Base-by-base conservation (phyloP, 2,113 vertebrate genomes). In the Leuciscus idus region DNA sequence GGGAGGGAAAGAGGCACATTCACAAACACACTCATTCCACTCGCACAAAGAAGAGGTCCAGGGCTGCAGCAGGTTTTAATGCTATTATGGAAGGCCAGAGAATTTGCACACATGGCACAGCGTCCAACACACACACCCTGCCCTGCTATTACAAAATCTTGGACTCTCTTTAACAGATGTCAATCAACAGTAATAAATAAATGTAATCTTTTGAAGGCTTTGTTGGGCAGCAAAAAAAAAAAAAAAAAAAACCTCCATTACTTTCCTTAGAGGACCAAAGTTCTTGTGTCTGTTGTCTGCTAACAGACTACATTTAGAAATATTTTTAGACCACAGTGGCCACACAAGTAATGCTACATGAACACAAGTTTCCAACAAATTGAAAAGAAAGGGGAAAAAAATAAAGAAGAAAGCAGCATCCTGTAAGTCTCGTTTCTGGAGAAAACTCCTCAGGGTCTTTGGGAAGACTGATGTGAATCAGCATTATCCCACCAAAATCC, bases 291-390 rank as follows among this genome's bases (percentile, higher is more conserved):
- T 28, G 50, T 19, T 13, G 28, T 46, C 64, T 81, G 80, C 79
- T 72, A 95, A 91, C 92, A 92, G 94, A 81, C 96, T 94, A 91
- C 89, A 89, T 93, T 93, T 86, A 64, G 83, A 86, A 79, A 91
- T 97, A 98, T 98, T 97, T 98, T 98, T 97, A 98, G 81, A 92
- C 94, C 94, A 93, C 83, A 89, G 79, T 93, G 92, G 96, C 96
- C 97, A 89, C 72, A 77, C 88, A 91, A 61, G 36, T 92, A 95
- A 94, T 96, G 97, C 97, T 99, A 98, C 97, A 97, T 96, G 93
- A 95, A 94, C 92, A 94, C 94, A 94, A 94, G 92, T 91, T 96
- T 95, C 94, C 95, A 94, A 85, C 95, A 88, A 86, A 75, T 26
- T 30, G 12, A 85, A 85, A 72, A 19, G 83, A 87, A 85, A 72